Evolutionary conservation across 1,140 invertebrate genomes (phyloP).

Genomic region (Trichonephila clavipes): DNA sequence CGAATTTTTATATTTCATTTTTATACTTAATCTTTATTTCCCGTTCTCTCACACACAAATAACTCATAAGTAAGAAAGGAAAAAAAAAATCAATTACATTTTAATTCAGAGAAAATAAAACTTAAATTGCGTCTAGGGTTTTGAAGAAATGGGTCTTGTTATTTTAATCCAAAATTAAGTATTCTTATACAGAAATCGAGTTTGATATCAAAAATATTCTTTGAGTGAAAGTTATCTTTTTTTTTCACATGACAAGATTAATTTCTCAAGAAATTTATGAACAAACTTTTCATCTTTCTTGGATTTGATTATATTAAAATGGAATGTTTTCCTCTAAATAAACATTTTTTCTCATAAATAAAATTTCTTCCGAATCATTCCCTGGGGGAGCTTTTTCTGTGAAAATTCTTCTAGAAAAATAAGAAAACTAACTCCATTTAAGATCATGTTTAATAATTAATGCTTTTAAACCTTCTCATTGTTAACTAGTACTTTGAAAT

Average conservation of each 20-base stretch:
- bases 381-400: too few relatives aligned
- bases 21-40: neutral
- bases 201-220: neutral
- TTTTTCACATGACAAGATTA: neutral
- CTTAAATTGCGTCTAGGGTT: neutral
- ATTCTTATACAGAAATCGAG: neutral
- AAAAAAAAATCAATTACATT: neutral
- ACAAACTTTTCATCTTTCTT: too few relatives aligned
- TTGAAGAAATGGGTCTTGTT: neutral
- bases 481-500: too few relatives aligned
- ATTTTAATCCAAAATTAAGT: neutral
- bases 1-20: neutral
- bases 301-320: too few relatives aligned
- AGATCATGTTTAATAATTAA: too few relatives aligned
- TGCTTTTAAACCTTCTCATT: too few relatives aligned
- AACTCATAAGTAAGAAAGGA: neutral
- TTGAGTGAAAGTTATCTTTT: neutral
- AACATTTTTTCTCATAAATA: too few relatives aligned
- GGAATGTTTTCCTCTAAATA: too few relatives aligned
- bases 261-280: neutral
- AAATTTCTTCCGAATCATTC: too few relatives aligned
- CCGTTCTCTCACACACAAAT: neutral
- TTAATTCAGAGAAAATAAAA: conserved; percentile 17
- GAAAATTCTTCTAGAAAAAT: too few relatives aligned
- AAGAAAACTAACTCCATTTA: too few relatives aligned